Evolutionary conservation across 1,140 invertebrate species (phyloP).

Genomic region (Heliconius hewitsoni): DNA sequence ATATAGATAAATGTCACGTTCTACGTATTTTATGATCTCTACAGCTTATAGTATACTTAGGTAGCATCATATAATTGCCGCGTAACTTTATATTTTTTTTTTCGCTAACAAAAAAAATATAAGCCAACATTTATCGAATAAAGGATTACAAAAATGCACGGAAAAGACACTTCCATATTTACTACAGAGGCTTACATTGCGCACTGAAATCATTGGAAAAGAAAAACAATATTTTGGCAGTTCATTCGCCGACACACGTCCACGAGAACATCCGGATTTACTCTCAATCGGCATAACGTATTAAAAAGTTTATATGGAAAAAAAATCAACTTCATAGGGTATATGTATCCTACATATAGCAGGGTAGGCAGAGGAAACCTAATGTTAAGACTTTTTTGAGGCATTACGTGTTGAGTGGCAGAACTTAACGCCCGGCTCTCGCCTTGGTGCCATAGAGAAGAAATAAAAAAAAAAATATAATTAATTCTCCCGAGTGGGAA

Average conservation of each 20-base stretch:
- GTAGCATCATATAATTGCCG: no score
- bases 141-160: slow-evolving; percentile 17
- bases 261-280: slow-evolving; percentile 27
- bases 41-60: no score
- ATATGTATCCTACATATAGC: no score
- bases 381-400: no score
- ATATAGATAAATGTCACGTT: no score
- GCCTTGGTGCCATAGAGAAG: no score
- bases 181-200: slow-evolving; percentile 20
- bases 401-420: no score
- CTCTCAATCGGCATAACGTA: slow-evolving; percentile 14
- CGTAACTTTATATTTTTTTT: not conserved
- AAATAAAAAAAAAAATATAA: no score
- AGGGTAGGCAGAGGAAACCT: no score
- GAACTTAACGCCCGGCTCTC: no score
- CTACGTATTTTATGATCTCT: no score
- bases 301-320: slow-evolving; percentile 19
- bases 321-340: not conserved
- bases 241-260: slow-evolving; percentile 18
- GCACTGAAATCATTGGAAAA: slow-evolving; percentile 24
- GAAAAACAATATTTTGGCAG: slow-evolving; percentile 23
- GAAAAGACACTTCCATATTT: slow-evolving; percentile 22
- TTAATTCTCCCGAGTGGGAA: no score
- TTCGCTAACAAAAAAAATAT: not conserved
- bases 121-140: not conserved